Evolutionary conservation across 2,888 invertebrate species (phyloP).

Genomic region (Trissoscelio sp.): DNA sequence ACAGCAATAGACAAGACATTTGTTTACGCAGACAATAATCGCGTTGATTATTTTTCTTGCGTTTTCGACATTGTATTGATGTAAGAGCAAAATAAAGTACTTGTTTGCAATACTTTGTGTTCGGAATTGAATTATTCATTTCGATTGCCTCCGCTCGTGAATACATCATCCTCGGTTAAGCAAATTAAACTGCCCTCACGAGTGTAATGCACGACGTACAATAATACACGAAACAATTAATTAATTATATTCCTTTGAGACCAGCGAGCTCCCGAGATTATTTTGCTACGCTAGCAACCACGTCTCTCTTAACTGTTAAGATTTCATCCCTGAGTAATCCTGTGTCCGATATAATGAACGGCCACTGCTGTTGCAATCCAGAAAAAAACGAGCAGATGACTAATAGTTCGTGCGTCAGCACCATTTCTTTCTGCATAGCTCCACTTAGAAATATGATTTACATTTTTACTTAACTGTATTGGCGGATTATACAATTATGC

Average conservation of each 20-base stretch:
- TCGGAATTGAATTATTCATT: slow-evolving; percentile 46
- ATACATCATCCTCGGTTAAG: slow-evolving; percentile 44
- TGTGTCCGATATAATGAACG: slow-evolving; percentile 39
- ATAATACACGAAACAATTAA: slow-evolving; percentile 63
- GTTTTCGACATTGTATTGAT: not conserved
- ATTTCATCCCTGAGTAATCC: slow-evolving; percentile 54
- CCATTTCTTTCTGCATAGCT: not conserved
- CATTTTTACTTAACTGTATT: no score
- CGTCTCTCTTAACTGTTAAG: slow-evolving; percentile 43
- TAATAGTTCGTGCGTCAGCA: slow-evolving; percentile 13
- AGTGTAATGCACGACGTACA: slow-evolving; percentile 37
- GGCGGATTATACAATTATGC: no score
- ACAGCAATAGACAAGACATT: not conserved
- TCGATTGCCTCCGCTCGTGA: slow-evolving; percentile 22
- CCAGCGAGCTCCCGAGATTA: slow-evolving; percentile 29
- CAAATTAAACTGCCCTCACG: slow-evolving; percentile 53
- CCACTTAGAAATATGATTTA: not conserved
- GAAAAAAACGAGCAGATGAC: slow-evolving; percentile 29
- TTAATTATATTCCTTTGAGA: slow-evolving; percentile 63
- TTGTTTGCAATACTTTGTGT: slow-evolving; percentile 1
- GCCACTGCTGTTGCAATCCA: slow-evolving; percentile 22
- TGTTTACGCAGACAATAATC: slow-evolving; percentile 5
- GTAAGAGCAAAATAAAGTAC: not conserved
- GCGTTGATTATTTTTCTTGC: not conserved
- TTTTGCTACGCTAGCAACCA: slow-evolving; percentile 22